Conservation (phyloP, 2,888 invertebrate species). For the Tipula confusa region DNA sequence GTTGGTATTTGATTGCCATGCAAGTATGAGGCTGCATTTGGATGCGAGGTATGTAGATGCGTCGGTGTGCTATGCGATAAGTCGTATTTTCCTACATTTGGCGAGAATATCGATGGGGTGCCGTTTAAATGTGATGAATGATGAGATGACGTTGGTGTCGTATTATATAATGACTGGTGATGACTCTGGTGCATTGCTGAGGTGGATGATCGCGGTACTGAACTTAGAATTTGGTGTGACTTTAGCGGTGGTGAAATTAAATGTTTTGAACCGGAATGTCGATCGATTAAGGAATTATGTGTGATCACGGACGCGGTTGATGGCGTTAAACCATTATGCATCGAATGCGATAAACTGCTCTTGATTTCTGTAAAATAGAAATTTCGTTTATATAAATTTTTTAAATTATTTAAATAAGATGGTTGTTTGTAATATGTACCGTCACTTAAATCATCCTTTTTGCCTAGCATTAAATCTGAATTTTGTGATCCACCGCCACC, state of each 20-base stretch:
- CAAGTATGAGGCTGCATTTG: constrained; percentile 38
- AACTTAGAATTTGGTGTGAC: background rate
- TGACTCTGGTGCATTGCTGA: constrained; percentile 7
- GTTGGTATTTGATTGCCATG: constrained; percentile 28
- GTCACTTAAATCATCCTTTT: constrained; percentile 33
- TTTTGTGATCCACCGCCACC: constrained; percentile 45
- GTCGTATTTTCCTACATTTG: constrained; percentile 7
- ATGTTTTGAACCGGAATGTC: constrained; percentile 31
- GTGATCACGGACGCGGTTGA: background rate
- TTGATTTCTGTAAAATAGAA: constrained; percentile 43
- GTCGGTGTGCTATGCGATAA: constrained; percentile 33
- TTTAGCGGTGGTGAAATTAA: constrained; percentile 30
- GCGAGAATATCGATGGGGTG: background rate
- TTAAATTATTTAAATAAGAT: background rate
- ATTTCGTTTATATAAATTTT: background rate
- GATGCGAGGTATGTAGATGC: constrained; percentile 43
- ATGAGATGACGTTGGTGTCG: constrained; percentile 37
- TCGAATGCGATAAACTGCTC: constrained; percentile 40
- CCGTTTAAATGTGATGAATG: constrained; percentile 33
- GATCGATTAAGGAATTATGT: constrained; percentile 27
- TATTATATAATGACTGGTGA: background rate
- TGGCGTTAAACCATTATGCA: background rate
- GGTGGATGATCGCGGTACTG: background rate
- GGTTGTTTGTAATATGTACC: constrained; percentile 21
- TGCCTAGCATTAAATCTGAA: constrained; percentile 26